Evolutionary conservation across 2,888 invertebrate genomes (phyloP).

Genomic region (Cryptocephalus moraei): DNA sequence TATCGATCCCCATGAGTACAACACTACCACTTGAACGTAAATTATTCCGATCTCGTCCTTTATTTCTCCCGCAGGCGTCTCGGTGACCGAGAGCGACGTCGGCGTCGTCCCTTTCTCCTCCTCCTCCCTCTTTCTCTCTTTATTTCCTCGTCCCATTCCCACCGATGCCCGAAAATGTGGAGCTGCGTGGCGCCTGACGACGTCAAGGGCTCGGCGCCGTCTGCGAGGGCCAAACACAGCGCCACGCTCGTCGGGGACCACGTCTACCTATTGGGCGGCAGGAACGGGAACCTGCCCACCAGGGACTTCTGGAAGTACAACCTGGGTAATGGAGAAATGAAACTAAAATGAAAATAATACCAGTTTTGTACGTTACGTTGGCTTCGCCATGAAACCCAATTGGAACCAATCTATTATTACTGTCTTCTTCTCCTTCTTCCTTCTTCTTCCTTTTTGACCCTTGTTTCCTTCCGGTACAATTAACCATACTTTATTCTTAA

Average conservation of each 20-base stretch:
- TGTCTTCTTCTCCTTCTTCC: no score
- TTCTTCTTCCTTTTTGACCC: no score
- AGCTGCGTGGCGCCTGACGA: conserved; percentile 46
- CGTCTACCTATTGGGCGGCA: conserved; percentile 75
- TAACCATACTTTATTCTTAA: background rate
- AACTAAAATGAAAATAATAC: no score
- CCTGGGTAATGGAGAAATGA: conserved; percentile 52
- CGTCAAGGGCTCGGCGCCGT: conserved; percentile 48
- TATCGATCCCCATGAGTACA: no score
- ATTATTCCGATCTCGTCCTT: no score
- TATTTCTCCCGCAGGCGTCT: background rate
- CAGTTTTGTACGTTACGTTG: no score
- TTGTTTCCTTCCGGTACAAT: no score
- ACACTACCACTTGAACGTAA: no score
- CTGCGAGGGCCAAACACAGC: conserved; percentile 73
- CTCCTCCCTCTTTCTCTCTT: background rate
- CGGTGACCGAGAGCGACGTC: background rate
- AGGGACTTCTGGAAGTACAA: conserved; percentile 80
- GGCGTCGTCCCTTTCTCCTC: no score
- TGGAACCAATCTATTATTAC: no score
- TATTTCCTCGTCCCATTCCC: background rate
- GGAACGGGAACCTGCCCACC: conserved; percentile 70
- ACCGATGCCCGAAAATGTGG: conserved; percentile 40
- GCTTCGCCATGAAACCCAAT: no score
- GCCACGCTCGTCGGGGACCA: conserved; percentile 66